A percentile compares a stretch with the other conserved stretches of the same genome.
Conservation (phyloP, 1,140 invertebrate genomes). For the Oncopodura yosiiana region DNA sequence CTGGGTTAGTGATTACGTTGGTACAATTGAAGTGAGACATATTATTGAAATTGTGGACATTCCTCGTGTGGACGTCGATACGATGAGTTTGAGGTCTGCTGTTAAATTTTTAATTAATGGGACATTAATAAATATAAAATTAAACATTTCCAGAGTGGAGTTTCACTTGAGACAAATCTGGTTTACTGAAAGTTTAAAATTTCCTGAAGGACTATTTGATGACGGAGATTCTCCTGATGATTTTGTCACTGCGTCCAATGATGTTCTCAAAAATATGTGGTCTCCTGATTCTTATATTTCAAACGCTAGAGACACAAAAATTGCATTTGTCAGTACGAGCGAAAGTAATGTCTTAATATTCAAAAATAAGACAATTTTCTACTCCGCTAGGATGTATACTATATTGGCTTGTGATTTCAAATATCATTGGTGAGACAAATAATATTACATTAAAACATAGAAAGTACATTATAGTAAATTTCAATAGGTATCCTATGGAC, state of each 20-base stretch:
- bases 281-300: constrained; percentile 76
- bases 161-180: constrained; percentile 74
- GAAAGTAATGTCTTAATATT: constrained; percentile 10
- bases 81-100: constrained; percentile 57
- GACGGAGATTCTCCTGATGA: constrained; percentile 47
- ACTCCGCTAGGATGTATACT: constrained; percentile 67
- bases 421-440: constrained; percentile 69
- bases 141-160: constrained; percentile 53
- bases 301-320: constrained; percentile 65
- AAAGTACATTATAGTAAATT: constrained; percentile 78
- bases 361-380: constrained; percentile 62
- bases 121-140: neutral
- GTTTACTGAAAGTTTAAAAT: constrained; percentile 60
- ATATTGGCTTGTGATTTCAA: constrained; percentile 77
- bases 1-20: constrained; percentile 3
- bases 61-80: constrained; percentile 57
- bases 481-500: constrained; percentile 72
- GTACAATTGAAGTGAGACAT: constrained; percentile 5
- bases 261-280: constrained; percentile 72
- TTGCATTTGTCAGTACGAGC: neutral
- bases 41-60: constrained; percentile 15
- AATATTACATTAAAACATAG: constrained; percentile 71
- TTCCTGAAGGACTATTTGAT: constrained; percentile 62
- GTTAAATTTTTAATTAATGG: constrained; percentile 45
- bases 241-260: constrained; percentile 63